Evolutionary conservation across 2,797 vertebrate species (phyloP).

Genomic region (Scolopax rusticola): DNA sequence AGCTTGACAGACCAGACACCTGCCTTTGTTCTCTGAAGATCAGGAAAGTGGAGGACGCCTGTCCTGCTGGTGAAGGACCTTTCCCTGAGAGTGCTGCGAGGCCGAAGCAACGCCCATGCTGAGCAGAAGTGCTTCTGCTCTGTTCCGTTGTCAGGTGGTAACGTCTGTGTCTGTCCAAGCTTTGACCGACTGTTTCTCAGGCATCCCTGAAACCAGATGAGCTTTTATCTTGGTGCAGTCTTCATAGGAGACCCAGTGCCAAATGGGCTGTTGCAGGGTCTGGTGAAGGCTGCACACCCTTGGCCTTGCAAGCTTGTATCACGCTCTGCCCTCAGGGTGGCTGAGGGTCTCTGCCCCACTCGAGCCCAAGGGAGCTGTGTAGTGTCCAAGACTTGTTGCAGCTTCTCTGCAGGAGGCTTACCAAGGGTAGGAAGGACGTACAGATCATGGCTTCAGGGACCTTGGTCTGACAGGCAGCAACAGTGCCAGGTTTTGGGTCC

Average conservation of each 20-base stretch:
- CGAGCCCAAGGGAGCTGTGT: fast-evolving
- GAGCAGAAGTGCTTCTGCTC: neutral
- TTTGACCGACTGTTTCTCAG: neutral
- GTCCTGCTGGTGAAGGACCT: neutral
- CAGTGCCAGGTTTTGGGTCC: neutral
- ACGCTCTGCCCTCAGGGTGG: neutral
- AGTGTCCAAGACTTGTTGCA: neutral
- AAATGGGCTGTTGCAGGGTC: neutral
- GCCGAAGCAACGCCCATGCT: fast-evolving
- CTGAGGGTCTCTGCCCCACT: neutral
- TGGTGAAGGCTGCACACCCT: neutral
- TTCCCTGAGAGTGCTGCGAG: neutral
- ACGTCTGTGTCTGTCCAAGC: neutral
- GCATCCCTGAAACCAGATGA: neutral
- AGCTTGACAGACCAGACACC: neutral
- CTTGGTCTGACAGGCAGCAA: neutral
- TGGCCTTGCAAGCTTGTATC: neutral
- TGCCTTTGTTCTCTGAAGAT: constrained; percentile 11
- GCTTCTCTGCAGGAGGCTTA: neutral
- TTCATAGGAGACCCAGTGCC: neutral
- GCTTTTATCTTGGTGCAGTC: neutral
- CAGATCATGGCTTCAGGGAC: neutral
- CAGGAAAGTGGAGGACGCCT: neutral
- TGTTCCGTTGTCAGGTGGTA: neutral
- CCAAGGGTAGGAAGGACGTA: neutral